Percentiles rank a stretch among this genome's conserved stretches.
These are phyloP conservation scores for Setipinna tenuifilis DNA, from an alignment of 2,797 vertebrate genomes.

Conservation along the genomic window DNA sequence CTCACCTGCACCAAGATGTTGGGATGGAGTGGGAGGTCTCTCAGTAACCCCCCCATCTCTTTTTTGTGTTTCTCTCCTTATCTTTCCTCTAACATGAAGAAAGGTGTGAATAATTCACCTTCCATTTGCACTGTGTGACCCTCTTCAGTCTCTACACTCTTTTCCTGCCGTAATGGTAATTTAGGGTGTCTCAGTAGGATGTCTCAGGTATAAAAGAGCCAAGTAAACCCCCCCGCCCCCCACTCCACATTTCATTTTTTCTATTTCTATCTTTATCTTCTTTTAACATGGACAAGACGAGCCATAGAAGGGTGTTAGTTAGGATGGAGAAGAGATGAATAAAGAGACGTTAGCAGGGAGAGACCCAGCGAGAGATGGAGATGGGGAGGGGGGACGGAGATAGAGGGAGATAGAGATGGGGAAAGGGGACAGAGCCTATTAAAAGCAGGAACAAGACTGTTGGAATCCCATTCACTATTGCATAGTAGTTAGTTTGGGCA, in stretches of 20 bases:
- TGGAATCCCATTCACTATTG: no score
- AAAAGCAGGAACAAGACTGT: no score
- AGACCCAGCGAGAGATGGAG: neutral
- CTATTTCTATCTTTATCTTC: neutral
- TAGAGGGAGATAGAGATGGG: neutral
- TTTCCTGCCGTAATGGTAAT: no score
- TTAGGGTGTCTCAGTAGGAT: no score
- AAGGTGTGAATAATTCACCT: no score
- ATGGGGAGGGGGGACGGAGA: neutral
- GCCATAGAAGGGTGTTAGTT: neutral
- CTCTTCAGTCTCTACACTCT: no score
- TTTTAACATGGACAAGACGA: conserved; percentile 25
- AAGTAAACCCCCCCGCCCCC: neutral
- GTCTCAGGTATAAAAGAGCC: no score
- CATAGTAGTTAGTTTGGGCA: no score
- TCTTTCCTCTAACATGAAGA: conserved; percentile 35
- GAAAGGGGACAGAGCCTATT: neutral
- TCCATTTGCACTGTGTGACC: no score
- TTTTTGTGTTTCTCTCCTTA: conserved; percentile 33
- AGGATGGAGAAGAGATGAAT: neutral
- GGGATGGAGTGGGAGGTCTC: conserved; percentile 45
- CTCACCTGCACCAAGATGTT: conserved; percentile 39
- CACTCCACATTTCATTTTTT: neutral
- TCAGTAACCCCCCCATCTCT: conserved; percentile 4
- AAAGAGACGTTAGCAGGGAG: neutral